Evolutionary conservation across 2,113 vertebrate species (phyloP).

Genomic region (Urocolius indicus): DNA sequence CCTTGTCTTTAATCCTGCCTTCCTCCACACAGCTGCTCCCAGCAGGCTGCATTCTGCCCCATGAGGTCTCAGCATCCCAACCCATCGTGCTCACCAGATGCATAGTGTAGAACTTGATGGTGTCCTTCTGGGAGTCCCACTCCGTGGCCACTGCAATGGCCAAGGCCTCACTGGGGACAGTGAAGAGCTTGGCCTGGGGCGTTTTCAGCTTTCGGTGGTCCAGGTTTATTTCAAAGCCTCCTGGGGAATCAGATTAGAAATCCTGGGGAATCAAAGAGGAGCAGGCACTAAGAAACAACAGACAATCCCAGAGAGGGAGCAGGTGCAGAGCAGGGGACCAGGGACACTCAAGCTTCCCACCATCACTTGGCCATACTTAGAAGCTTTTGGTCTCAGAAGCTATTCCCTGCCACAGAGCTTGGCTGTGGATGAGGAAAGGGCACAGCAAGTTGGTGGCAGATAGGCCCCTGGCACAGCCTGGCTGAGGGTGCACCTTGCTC

Average conservation of each 20-base stretch:
- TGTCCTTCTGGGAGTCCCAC: slow-evolving; percentile 93
- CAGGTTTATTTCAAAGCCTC: slow-evolving; percentile 93
- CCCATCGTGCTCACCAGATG: slow-evolving; percentile 82
- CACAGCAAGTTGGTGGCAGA: background rate
- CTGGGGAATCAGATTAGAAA: slow-evolving; percentile 78
- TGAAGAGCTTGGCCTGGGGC: slow-evolving; percentile 92
- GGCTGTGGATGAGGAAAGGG: background rate
- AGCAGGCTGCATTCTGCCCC: background rate
- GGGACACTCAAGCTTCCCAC: background rate
- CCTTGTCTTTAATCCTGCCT: background rate
- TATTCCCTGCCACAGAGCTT: background rate
- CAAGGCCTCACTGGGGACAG: slow-evolving; percentile 89
- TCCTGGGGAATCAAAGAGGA: slow-evolving; percentile 64
- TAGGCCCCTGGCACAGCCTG: fast-evolving
- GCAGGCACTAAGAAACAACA: slow-evolving; percentile 61
- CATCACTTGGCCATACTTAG: background rate
- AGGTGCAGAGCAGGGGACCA: background rate
- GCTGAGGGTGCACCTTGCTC: fast-evolving
- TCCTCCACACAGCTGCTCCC: background rate
- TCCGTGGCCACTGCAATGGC: slow-evolving; percentile 94
- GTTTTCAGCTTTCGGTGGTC: slow-evolving; percentile 94
- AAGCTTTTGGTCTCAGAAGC: background rate
- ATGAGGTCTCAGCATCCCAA: background rate
- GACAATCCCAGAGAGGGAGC: background rate
- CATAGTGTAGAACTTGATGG: slow-evolving; percentile 95